Evolutionary conservation across 1,140 invertebrate genomes (phyloP).

Genomic region (Zaprionus lachaisei): DNA sequence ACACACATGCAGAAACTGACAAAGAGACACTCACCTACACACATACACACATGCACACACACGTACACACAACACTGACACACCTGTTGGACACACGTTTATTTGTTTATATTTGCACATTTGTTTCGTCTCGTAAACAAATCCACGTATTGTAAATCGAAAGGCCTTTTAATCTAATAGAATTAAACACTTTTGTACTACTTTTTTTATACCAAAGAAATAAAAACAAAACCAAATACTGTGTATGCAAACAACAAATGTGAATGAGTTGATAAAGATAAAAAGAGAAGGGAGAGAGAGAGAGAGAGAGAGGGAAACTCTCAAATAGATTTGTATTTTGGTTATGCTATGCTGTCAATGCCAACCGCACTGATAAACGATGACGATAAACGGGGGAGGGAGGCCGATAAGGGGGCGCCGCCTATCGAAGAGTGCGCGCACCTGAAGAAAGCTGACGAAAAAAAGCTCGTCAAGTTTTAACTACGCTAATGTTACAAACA

Average conservation of each 20-base stretch:
- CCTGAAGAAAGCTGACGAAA: conserved; percentile 66
- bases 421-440: conserved; percentile 43
- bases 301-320: conserved; percentile 3
- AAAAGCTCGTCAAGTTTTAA: conserved; percentile 70
- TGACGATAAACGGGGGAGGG: conserved; percentile 6
- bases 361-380: conserved; percentile 48
- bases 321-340: conserved; percentile 33
- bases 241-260: conserved; percentile 59
- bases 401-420: conserved; percentile 9
- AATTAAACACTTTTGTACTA: conserved; percentile 72
- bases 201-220: conserved; percentile 66
- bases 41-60: conserved; percentile 11
- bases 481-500: conserved; percentile 63
- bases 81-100: conserved; percentile 67
- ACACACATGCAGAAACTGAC: conserved; percentile 12
- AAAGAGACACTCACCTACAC: conserved; percentile 16
- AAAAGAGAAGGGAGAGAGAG: not conserved
- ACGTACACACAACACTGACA: conserved; percentile 34
- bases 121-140: conserved; percentile 76
- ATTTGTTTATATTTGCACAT: conserved; percentile 73
- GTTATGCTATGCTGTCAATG: conserved; percentile 51
- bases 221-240: conserved; percentile 49
- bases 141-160: conserved; percentile 69
- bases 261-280: conserved; percentile 15
- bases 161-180: conserved; percentile 57